Conservation (phyloP, 2,888 invertebrate genomes). For the Silvanus unidentatus region DNA sequence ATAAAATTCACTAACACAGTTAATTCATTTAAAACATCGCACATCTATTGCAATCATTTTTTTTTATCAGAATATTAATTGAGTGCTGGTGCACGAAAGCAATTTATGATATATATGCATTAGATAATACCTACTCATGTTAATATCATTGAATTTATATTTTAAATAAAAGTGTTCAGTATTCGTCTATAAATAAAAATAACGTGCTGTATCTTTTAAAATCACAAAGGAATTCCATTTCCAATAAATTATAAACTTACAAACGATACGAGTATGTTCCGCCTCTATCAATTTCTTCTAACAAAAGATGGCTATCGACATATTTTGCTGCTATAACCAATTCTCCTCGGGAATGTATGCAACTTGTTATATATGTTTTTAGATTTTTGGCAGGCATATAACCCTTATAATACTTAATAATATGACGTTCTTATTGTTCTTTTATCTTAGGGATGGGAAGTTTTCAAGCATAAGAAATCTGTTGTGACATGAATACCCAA, state of each 20-base stretch:
- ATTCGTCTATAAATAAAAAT: constrained; percentile 21
- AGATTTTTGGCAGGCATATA: constrained; percentile 31
- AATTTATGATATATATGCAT: no score
- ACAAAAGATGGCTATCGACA: constrained; percentile 28
- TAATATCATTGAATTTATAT: no score
- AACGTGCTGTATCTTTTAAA: constrained; percentile 25
- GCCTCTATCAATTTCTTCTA: constrained; percentile 26
- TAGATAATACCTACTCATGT: no score
- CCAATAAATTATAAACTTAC: constrained; percentile 28
- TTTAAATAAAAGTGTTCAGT: constrained; percentile 12
- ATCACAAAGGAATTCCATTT: constrained; percentile 28
- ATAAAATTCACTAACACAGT: no score
- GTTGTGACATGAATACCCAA: constrained; percentile 36
- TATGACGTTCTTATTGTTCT: constrained; percentile 30
- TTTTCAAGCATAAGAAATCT: constrained; percentile 37
- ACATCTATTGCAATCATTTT: no score
- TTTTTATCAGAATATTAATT: background rate
- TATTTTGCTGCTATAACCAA: constrained; percentile 31
- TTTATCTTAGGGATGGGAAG: constrained; percentile 30
- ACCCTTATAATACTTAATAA: constrained; percentile 34
- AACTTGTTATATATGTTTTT: constrained; percentile 32
- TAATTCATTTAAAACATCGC: no score
- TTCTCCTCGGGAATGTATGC: constrained; percentile 19
- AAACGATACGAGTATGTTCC: constrained; percentile 25
- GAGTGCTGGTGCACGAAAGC: no score